Base-by-base conservation (phyloP, 1,140 invertebrate species). In the Hycleus phaleratus region DNA sequence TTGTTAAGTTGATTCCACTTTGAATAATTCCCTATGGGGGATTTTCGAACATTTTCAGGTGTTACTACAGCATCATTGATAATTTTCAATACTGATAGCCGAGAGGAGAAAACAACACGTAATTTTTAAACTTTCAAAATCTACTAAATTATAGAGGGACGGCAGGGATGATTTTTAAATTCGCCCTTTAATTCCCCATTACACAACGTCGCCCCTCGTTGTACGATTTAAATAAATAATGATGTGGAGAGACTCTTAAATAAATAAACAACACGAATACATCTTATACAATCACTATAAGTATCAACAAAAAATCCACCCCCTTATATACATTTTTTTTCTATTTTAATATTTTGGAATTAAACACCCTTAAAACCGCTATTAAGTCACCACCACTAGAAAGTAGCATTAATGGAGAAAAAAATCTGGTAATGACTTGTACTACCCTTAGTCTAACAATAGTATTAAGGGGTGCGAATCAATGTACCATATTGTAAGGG, bases 201-300 rank as follows among this genome's bases (percentile, higher is more conserved):
- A 61, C 38, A 38, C 52, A 42, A 47, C 47, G 44, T 48, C 49
- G 38, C 54, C 55, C 55, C 55, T 45, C 25, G 46, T 26, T 25
- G n/a, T 38, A 38, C 59, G 54, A 57, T 61, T 57, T 61, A 57
- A 61, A 61, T 61, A 61, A 61, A 57, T 61, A 61, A 61, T 61
- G 59, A 61, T 61, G 59, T 61, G 59, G 59, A 61, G 49, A 52
- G 54, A 39, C 43, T 49, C 44, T 57, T 57, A 51, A 61, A 56
- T 57, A 61, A 57, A 44, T 61, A 56, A 61, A 49, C 32, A 43
- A 38, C 18, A 18, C 18, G 18, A 18, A 18, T 18, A 18, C 18
- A 18, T 12, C 9, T 11, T 42, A 18, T 18, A 18, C 18, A 18
- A 18, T 18, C 18, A 42, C 9, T n/a, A 9, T 42, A 42, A 42